Evolutionary conservation across 2,888 invertebrate genomes (phyloP).

Genomic region (Tridacna crocea): DNA sequence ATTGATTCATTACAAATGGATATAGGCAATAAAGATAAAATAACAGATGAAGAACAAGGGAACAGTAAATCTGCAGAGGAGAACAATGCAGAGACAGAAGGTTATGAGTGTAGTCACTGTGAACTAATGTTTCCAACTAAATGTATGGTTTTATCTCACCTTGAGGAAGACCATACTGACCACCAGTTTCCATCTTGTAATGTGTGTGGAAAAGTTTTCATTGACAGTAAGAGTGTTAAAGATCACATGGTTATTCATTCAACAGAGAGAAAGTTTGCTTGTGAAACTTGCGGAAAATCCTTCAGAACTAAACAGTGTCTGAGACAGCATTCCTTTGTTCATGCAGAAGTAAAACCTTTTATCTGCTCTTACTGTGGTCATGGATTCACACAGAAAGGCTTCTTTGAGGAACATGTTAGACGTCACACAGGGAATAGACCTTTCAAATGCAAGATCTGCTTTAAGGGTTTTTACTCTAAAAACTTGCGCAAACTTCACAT

Average conservation of each 20-base stretch:
- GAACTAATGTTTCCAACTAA: slow-evolving; percentile 48
- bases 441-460: slow-evolving; percentile 53
- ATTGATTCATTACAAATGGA: not conserved
- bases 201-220: slow-evolving; percentile 37
- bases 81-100: not conserved
- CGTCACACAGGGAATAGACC: slow-evolving; percentile 58
- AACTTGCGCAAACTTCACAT: slow-evolving; percentile 53
- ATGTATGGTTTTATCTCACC: slow-evolving; percentile 53
- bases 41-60: not conserved
- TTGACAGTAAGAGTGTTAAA: slow-evolving; percentile 49
- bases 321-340: slow-evolving; percentile 52
- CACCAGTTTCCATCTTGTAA: slow-evolving; percentile 48
- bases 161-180: slow-evolving; percentile 38
- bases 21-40: not conserved
- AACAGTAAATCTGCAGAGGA: not conserved
- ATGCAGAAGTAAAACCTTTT: slow-evolving; percentile 55
- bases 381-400: slow-evolving; percentile 61
- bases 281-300: slow-evolving; percentile 43
- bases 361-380: slow-evolving; percentile 59
- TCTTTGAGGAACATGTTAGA: slow-evolving; percentile 54
- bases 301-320: slow-evolving; percentile 58
- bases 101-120: slow-evolving; percentile 52
- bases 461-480: slow-evolving; percentile 56
- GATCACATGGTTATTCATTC: slow-evolving; percentile 53
- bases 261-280: slow-evolving; percentile 33